Conservation (phyloP, 1,140 invertebrate species). For the Drosophila cardini region DNA sequence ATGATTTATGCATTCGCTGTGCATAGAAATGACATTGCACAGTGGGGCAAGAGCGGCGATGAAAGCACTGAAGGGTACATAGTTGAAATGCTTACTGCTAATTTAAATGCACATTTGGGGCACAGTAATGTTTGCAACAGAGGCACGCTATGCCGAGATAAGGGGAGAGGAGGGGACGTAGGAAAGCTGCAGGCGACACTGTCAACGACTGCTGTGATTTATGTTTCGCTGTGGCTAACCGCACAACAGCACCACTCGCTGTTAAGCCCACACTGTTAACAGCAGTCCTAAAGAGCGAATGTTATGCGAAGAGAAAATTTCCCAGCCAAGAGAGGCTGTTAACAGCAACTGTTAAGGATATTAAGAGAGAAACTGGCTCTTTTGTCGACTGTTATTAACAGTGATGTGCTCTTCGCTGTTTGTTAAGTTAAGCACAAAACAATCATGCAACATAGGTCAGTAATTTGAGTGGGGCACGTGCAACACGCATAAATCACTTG, state of each 20-base stretch:
- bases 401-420: constrained; percentile 14
- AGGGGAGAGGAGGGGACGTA: not conserved
- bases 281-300: constrained; percentile 6
- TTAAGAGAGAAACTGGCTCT: constrained; percentile 38
- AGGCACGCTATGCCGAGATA: not conserved
- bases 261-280: constrained; percentile 8
- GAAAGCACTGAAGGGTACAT: not conserved
- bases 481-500: constrained; percentile 35
- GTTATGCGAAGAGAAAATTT: constrained; percentile 51
- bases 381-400: not conserved
- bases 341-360: constrained; percentile 32
- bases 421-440: not conserved
- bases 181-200: constrained; percentile 41
- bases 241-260: constrained; percentile 8
- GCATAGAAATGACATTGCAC: constrained; percentile 75
- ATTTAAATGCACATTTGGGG: constrained; percentile 82
- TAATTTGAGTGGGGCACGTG: constrained; percentile 32
- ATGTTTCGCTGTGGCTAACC: constrained; percentile 31
- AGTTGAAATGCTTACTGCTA: constrained; percentile 47
- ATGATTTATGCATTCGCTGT: constrained; percentile 80
- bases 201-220: constrained; percentile 55
- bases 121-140: constrained; percentile 22
- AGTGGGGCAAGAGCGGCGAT: constrained; percentile 4
- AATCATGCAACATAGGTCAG: constrained; percentile 32
- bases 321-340: constrained; percentile 52